A percentile compares a stretch with the other conserved stretches of the same genome.
phyloP scores from a whole-genome alignment of 53 echinoderm and acorn worm species.

The Mesocentrotus franciscanus region DNA sequence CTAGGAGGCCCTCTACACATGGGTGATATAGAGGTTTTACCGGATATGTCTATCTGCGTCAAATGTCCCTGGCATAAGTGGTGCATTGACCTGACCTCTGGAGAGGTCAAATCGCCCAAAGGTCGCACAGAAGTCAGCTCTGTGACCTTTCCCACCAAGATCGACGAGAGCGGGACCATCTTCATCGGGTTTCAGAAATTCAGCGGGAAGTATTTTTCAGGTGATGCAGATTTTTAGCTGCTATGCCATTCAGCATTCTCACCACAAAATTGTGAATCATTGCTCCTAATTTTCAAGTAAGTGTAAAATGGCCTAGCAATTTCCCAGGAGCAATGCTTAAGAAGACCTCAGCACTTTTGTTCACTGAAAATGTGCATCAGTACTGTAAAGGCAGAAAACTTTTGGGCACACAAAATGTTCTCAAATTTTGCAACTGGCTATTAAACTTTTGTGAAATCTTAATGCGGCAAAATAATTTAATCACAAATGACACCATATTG shows the following conservation, averaged over 20 bases:
- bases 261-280: not conserved
- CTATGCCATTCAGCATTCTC: not conserved
- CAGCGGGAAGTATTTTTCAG: constrained; percentile 63
- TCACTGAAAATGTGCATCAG: too few species aligned
- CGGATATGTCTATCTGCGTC: constrained; percentile 77
- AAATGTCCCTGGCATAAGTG: constrained; percentile 83
- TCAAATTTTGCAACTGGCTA: too few species aligned
- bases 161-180: constrained; percentile 66
- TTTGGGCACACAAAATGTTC: too few species aligned
- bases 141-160: constrained; percentile 72
- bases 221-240: constrained; percentile 59
- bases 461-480: too few species aligned
- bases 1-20: constrained; percentile 81
- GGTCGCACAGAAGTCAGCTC: constrained; percentile 61
- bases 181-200: constrained; percentile 72
- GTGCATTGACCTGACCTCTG: constrained; percentile 74
- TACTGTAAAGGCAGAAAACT: too few species aligned
- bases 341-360: too few species aligned
- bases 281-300: not conserved
- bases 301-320: too few species aligned
- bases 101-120: constrained; percentile 60
- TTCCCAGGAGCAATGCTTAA: too few species aligned
- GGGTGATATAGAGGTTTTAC: constrained; percentile 80
- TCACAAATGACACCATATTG: too few species aligned
- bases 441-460: too few species aligned